Evolutionary conservation across 2,888 invertebrate genomes (phyloP).

Genomic region (Cheilosia scutellata): DNA sequence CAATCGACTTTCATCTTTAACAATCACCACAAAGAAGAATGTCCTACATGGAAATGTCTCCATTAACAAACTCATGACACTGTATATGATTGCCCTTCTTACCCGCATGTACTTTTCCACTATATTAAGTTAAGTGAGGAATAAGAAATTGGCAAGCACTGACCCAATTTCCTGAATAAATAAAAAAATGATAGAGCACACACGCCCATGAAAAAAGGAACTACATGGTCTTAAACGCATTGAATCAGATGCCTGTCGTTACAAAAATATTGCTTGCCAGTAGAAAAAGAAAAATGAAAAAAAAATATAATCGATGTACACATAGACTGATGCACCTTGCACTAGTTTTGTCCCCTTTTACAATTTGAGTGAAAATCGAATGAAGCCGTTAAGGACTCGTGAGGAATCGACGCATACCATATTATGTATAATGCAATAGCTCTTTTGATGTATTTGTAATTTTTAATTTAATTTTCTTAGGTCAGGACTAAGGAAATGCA

Average conservation of each 20-base stretch:
- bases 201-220: neutral
- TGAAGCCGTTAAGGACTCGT: slow-evolving; percentile 8
- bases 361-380: slow-evolving; percentile 23
- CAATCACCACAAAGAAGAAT: neutral
- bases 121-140: slow-evolving; percentile 25
- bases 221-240: slow-evolving; percentile 16
- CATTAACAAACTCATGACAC: neutral
- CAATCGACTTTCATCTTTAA: neutral
- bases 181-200: slow-evolving; percentile 32
- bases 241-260: slow-evolving; percentile 23
- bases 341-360: neutral
- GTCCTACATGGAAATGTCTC: neutral
- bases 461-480: slow-evolving; percentile 15
- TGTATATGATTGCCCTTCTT: neutral
- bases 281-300: neutral
- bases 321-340: slow-evolving; percentile 2
- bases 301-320: neutral
- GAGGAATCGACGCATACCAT: neutral
- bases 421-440: neutral
- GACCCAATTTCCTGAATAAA: slow-evolving; percentile 54
- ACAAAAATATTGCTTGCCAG: neutral
- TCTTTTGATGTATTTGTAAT: neutral
- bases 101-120: slow-evolving; percentile 4
- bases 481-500: neutral
- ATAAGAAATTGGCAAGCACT: slow-evolving; percentile 27